A percentile compares a stretch with the other conserved stretches of the same genome.
phyloP scores from a whole-genome alignment of 2,888 invertebrate genomes.

The Geotrupes spiniger region DNA sequence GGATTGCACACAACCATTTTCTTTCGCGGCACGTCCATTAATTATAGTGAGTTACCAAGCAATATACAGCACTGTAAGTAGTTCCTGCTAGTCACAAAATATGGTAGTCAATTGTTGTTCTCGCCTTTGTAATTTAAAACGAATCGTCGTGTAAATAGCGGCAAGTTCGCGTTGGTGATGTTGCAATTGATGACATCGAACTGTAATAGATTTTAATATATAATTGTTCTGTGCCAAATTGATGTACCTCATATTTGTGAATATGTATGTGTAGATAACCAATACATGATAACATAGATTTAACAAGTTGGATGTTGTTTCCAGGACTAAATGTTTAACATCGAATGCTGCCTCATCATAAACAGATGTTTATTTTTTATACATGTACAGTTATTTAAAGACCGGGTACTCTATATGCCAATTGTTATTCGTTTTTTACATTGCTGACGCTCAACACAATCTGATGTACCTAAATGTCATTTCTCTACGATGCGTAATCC shows the following conservation, averaged over 20 bases:
- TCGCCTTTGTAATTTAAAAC: constrained; percentile 29
- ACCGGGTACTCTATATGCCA: constrained; percentile 9
- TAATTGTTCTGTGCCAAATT: constrained; percentile 67
- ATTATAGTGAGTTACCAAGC: constrained; percentile 39
- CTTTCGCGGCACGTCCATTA: not conserved
- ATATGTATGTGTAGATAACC: constrained; percentile 8
- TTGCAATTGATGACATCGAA: constrained; percentile 28
- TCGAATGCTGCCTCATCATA: constrained; percentile 16
- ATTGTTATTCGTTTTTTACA: constrained; percentile 26
- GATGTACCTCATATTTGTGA: constrained; percentile 65
- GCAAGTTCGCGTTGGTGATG: constrained; percentile 9
- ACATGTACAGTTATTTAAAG: constrained; percentile 27
- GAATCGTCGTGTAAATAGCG: constrained; percentile 11
- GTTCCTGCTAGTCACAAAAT: constrained; percentile 46
- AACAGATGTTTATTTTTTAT: constrained; percentile 40
- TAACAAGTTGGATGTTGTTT: constrained; percentile 7
- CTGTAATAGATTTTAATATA: constrained; percentile 7
- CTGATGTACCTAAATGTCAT: constrained; percentile 36
- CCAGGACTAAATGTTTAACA: constrained; percentile 8
- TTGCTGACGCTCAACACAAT: constrained; percentile 35
- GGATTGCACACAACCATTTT: not conserved
- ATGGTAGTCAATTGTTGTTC: constrained; percentile 35
- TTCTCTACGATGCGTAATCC: constrained; percentile 5
- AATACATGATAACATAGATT: constrained; percentile 6
- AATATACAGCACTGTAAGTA: constrained; percentile 39